Base-by-base conservation (phyloP, 2,888 invertebrate species). In the Nasonia oneida region DNA sequence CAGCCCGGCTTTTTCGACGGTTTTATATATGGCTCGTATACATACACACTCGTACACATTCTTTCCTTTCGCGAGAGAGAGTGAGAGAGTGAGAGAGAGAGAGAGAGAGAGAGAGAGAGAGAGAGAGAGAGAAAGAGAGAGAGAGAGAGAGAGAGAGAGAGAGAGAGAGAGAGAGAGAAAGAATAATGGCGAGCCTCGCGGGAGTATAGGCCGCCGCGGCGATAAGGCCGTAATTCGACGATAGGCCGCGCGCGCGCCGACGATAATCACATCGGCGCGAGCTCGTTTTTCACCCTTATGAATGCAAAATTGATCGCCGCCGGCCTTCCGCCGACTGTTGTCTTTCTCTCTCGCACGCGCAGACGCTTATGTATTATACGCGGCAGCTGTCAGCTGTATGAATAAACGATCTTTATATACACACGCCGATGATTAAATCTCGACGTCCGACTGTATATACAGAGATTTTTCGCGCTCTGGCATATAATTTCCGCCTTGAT, bases 201-300 rank as follows among this genome's bases (percentile, higher is more conserved):
- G 80, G 80, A 57, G 39, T 39, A 47, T 47, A 47, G 12, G 47
- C 47, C 10, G 53, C 53, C 53, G 53, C 29, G 4, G 39, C 53
- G 80, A 81, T 73, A 73, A 73, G 73, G 23, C 71, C 80, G 29
- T 73, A 73, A 81, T 81, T 73, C 57, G 57, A 23, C 80, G 73
- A 81, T 81, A 80, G 53, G 53, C 37, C 6, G 47, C 37, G 1
- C 29, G 1, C 29, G 47, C 39, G 53, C 53, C 53, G 18, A 53
- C 67, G 67, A 79, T 79, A 70, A 79, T 50, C 70, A 53, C 37
- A 33, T 64, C 37, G 67, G 29, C 37, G 79, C 50, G 47, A 14
- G 67, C 42, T 79, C 78, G 29, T 80, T 80, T 80, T 80, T 80
- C 80, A 39, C 71, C 15, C 39, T 73, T 80, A 80, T 73, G 71